Percentiles rank a stretch among this genome's conserved stretches.
These are phyloP conservation scores for Coleophora flavipennella DNA, from an alignment of 2,888 invertebrate species.

Conservation along the genomic window DNA sequence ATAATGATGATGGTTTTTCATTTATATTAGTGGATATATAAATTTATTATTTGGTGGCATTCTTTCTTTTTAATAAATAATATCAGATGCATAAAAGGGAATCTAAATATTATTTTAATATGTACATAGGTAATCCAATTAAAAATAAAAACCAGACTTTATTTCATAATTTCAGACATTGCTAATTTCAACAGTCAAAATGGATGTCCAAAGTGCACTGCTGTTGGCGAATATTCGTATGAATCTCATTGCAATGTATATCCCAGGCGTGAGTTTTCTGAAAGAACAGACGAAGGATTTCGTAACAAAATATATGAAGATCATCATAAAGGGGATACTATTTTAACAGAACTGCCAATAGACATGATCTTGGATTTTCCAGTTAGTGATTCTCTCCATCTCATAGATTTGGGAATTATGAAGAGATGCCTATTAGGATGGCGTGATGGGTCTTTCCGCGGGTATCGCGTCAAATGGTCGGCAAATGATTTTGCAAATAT, in stretches of 20 bases:
- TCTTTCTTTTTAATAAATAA: too few relatives aligned
- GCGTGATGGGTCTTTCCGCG: slow-evolving; percentile 16
- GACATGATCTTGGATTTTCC: slow-evolving; percentile 21
- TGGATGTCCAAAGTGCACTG: slow-evolving; percentile 9
- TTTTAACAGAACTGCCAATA: slow-evolving; percentile 13
- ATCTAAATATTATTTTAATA: too few relatives aligned
- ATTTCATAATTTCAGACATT: too few relatives aligned
- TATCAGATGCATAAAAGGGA: too few relatives aligned
- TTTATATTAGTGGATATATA: too few relatives aligned
- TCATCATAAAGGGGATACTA: slow-evolving; percentile 18
- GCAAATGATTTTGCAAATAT: slow-evolving; percentile 9
- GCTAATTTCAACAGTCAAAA: slow-evolving; percentile 9
- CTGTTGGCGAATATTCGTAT: slow-evolving; percentile 10
- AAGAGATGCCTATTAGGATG: slow-evolving; percentile 16
- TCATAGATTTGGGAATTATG: slow-evolving; percentile 21
- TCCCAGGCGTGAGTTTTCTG: slow-evolving; percentile 1
- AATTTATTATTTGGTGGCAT: too few relatives aligned
- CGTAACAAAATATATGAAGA: slow-evolving; percentile 14
- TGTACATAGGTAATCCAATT: too few relatives aligned
- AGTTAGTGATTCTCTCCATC: slow-evolving; percentile 18
- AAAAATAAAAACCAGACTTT: too few relatives aligned
- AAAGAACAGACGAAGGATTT: slow-evolving; percentile 16
- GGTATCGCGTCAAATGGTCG: slow-evolving; percentile 14
- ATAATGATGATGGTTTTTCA: too few relatives aligned
- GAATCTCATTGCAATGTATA: slow-evolving; percentile 7